Evolutionary conservation across 2,797 vertebrate genomes (phyloP), one percentile per base, ranked within the genome.

Genomic region (Cirrhinus mrigala): DNA sequence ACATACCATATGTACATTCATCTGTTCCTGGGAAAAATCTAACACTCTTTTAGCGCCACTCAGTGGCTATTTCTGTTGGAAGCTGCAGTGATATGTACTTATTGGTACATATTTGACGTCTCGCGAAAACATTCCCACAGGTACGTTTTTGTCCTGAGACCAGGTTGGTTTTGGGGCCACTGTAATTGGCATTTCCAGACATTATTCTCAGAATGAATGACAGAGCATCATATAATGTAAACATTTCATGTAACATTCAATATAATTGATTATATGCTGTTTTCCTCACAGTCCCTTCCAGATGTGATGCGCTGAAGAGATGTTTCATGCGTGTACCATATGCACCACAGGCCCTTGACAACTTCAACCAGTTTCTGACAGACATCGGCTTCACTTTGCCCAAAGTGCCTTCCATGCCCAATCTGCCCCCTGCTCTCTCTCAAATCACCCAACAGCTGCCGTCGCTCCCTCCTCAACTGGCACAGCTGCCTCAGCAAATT

Each of bases 361-460:
- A 92, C 91, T 92, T 96, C 93, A 94, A 92, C 93, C 94, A 91
- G 10, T 93, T 92, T 89, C 93, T 95, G 89, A 94, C 94, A 89
- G 93, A 96, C 88, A 94, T 95, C 88, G 92, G 94, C 90, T 91
- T 96, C 91, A 89, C 92, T 62, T 37, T 89, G 58, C 93, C 94
- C 15, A 92, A 93, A 87, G 62, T 94, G 75, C 92, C 93, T 86
- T 48, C 91, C 70, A 90, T 95, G 91, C 94, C 94, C 82, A 85
- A 71, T 60, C 87, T 93, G 20, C 93, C 94, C 84, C 88, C 89
- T 74, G 90, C 88, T 62, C 86, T 96, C 22, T 92, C 94, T 70
- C 92, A 94, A 64, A 15, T 94, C 12, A 90, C 91, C 73, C 86
- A 90, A 24, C 87, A 88, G 84, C 29, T 95, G 16, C 94, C 94